Conservation (phyloP, 2,113 vertebrate species). For the Anguilla rostrata region DNA sequence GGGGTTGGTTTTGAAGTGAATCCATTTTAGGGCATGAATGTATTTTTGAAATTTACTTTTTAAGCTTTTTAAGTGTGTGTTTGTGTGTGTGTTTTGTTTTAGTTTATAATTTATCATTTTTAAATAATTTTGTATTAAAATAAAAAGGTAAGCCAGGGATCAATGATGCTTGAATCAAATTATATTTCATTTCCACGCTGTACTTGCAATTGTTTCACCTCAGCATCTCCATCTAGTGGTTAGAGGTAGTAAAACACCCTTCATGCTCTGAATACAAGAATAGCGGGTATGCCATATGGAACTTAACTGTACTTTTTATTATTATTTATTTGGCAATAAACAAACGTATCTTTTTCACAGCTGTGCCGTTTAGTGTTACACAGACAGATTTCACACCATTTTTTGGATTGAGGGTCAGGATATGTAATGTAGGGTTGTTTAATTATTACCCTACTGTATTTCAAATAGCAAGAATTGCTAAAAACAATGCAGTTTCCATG, state of each 20-base stretch:
- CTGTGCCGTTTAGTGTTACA: slow-evolving; percentile 14
- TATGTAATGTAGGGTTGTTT: neutral
- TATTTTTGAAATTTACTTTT: slow-evolving; percentile 29
- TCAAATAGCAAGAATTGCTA: slow-evolving; percentile 4
- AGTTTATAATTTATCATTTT: neutral
- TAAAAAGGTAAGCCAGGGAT: slow-evolving; percentile 9
- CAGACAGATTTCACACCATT: neutral
- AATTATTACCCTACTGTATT: neutral
- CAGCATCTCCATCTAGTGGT: slow-evolving; percentile 19
- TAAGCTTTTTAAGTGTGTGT: neutral
- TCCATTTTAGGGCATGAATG: slow-evolving; percentile 54
- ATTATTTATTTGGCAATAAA: slow-evolving; percentile 28
- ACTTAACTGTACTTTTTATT: slow-evolving; percentile 13
- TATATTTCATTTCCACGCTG: neutral
- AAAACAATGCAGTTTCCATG: slow-evolving; percentile 24
- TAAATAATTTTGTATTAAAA: neutral
- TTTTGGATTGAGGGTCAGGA: slow-evolving; percentile 5
- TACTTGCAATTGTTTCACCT: slow-evolving; percentile 13
- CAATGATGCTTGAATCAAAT: neutral
- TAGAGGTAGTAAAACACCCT: slow-evolving; percentile 23
- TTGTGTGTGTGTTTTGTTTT: slow-evolving; percentile 12
- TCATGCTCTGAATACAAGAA: slow-evolving; percentile 19
- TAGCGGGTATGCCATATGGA: slow-evolving; percentile 14
- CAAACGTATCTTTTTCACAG: slow-evolving; percentile 19
- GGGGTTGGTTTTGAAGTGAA: slow-evolving; percentile 57